Base-by-base conservation (phyloP, 2,113 vertebrate species). In the Cromileptes altivelis region DNA sequence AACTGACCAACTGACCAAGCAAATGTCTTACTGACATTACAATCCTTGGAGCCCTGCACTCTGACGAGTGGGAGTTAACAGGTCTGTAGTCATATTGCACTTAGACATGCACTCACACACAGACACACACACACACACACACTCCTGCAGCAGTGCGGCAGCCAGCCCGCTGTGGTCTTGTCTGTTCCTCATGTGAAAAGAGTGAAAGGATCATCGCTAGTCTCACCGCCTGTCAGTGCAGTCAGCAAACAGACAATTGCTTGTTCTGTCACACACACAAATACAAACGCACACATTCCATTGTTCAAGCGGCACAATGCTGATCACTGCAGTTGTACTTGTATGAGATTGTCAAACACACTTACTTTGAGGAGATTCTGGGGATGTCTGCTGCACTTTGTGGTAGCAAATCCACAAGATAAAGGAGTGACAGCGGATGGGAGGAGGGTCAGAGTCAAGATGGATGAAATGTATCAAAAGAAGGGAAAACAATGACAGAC, bases 361-460 rank as follows among this genome's bases (percentile, higher is more conserved):
- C 93, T 93, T 93, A 91, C 90, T 88, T 83, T 87, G 83, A 76
- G 80, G 52, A 19, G 87, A 75, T 63, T 86, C 81, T 25, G 42
- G 37, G 67, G 79, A 74, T 18, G 76, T 40, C 79, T 72, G 75
- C 18, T 71, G 50, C 6, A 47, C 62, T 61, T 27, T 70, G 82
- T 64, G 67, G 33, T 27, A 13, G 25, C 40, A 84, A 70, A 88
- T 78, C 75, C 70, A 82, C 53, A 68, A 62, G 11, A 76, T 68
- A 69, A 81, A 78, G 57, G 63, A 55, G n/a, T 63, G 73, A 61
- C 70, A 2, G 62, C 52, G 72, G 72, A 75, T 75, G 33, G 30
- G 70, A 40, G 47, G n/a, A 33, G 30, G 47, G 81, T 70, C 63
- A 58, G 73, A 57, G 60, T 56, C n/a, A 61, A 71, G 47, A 85